Evolutionary conservation across 2,888 invertebrate species (phyloP).

Genomic region (Exephanes ischioxanthus): DNA sequence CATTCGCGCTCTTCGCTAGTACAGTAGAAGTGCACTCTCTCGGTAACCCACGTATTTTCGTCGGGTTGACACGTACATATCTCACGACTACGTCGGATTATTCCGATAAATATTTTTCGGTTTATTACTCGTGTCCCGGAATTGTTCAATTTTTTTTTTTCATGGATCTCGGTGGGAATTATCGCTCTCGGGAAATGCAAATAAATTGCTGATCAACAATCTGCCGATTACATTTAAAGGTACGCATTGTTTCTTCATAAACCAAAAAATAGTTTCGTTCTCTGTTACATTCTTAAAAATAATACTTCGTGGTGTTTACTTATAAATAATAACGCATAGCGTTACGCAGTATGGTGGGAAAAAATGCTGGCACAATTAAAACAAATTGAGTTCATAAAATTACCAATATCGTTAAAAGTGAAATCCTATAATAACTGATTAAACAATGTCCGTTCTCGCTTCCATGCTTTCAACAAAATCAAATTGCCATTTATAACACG

Average conservation of each 20-base stretch:
- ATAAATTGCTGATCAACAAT: not conserved
- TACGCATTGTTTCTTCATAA: not conserved
- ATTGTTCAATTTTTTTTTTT: not conserved
- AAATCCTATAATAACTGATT: not conserved
- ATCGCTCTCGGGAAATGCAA: not conserved
- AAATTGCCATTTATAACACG: not conserved
- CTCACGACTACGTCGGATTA: not conserved
- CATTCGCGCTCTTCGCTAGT: conserved; percentile 18
- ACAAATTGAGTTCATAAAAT: not conserved
- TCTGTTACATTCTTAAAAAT: not conserved
- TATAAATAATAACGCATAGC: not conserved
- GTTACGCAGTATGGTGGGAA: not conserved
- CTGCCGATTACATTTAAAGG: not conserved
- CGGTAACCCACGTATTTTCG: conserved; percentile 13
- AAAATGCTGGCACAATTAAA: not conserved
- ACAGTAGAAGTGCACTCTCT: conserved; percentile 29
- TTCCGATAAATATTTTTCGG: not conserved
- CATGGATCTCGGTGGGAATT: not conserved
- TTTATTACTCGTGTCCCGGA: not conserved
- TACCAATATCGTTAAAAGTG: not conserved
- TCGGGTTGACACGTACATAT: not conserved
- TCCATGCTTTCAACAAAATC: not conserved
- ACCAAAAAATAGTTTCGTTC: not conserved
- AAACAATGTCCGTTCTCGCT: too few species aligned
- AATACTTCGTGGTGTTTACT: not conserved